Conservation (phyloP, 2,113 vertebrate genomes). For the Nasalis larvatus region DNA sequence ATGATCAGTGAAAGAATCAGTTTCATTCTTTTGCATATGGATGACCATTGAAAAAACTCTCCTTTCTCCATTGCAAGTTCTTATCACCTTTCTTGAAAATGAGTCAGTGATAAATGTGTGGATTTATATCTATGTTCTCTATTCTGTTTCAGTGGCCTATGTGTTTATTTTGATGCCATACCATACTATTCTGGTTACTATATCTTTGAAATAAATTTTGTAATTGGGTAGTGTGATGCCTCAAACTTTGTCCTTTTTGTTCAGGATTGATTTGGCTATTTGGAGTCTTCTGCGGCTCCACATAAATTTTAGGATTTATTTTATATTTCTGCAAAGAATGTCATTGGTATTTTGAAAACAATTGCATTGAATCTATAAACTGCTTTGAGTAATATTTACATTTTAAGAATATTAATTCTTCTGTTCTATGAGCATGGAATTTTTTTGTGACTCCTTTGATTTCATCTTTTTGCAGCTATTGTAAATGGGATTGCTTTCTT, state of each 20-base stretch:
- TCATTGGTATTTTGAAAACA: not conserved
- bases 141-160: not conserved
- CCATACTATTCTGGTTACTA: not conserved
- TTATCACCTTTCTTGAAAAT: not conserved
- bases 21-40: not conserved
- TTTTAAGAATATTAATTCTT: not conserved
- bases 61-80: not conserved
- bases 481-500: not conserved
- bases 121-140: not conserved
- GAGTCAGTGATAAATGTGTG: not conserved
- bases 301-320: not conserved
- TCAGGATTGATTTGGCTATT: not conserved
- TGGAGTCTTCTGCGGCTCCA: not conserved
- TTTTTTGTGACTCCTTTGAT: not conserved
- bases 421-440: not conserved
- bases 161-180: not conserved
- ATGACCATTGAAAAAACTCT: not conserved
- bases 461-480: not conserved
- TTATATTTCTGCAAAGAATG: not conserved
- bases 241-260: not conserved
- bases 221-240: not conserved
- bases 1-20: not conserved
- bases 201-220: not conserved
- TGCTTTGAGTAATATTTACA: not conserved
- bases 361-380: not conserved